Evolutionary conservation across 53 echinoderm and acorn worm species (phyloP).

Genomic region (Luidia sarsii): DNA sequence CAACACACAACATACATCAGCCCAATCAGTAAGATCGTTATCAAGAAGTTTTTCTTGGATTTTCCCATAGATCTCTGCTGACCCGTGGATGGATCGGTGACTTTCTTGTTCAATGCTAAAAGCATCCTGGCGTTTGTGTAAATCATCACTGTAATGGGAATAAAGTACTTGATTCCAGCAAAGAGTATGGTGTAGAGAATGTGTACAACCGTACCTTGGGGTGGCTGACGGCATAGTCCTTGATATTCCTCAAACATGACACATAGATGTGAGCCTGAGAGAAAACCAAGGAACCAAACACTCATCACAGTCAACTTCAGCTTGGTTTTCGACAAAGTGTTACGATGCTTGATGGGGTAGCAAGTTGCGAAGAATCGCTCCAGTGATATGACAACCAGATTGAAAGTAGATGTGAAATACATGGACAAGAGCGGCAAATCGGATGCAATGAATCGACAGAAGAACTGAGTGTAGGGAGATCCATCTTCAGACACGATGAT

Average conservation of each 20-base stretch:
- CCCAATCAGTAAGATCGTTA: slow-evolving; percentile 8
- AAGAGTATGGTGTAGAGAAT: too few relatives aligned
- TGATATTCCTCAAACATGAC: too few relatives aligned
- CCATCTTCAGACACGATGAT: neutral
- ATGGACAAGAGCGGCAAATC: neutral
- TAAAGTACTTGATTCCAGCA: too few relatives aligned
- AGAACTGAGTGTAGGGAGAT: neutral
- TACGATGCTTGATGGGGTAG: slow-evolving; percentile 16
- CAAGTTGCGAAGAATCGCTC: too few relatives aligned
- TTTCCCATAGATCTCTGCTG: neutral
- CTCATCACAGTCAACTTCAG: too few relatives aligned
- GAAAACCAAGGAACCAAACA: too few relatives aligned
- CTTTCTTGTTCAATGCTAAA: neutral
- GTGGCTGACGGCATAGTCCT: too few relatives aligned
- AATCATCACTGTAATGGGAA: too few relatives aligned
- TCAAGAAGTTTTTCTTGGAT: slow-evolving; percentile 24
- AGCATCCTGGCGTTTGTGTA: slow-evolving; percentile 6
- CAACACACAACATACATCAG: slow-evolving; percentile 19
- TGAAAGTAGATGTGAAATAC: slow-evolving; percentile 19
- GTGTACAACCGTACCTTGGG: too few relatives aligned
- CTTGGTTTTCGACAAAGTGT: too few relatives aligned
- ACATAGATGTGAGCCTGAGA: too few relatives aligned
- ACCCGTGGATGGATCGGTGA: neutral
- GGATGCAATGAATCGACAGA: neutral
- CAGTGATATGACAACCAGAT: slow-evolving; percentile 7